A percentile compares a stretch with the other conserved stretches of the same genome.
These are phyloP conservation scores for Danaus chrysippus DNA, from an alignment of 2,888 invertebrate species.

Conservation along the genomic window DNA sequence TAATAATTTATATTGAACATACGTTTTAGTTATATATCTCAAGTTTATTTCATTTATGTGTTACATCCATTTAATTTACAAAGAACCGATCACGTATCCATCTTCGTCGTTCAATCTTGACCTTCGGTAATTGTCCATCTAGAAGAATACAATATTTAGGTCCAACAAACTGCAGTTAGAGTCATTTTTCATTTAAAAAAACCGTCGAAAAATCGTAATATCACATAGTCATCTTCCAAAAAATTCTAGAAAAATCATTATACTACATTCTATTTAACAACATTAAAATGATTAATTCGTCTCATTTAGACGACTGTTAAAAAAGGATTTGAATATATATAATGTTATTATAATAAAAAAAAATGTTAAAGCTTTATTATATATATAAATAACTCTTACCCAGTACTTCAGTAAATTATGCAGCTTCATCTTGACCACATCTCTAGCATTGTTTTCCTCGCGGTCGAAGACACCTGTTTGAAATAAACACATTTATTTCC, in stretches of 20 bases:
- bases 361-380: slow-evolving; percentile 20
- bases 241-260: background rate
- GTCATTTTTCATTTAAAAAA: background rate
- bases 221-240: background rate
- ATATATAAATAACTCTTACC: slow-evolving; percentile 47
- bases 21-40: slow-evolving; percentile 10
- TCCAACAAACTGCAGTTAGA: background rate
- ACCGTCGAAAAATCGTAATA: too few relatives aligned
- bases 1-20: too few relatives aligned
- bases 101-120: slow-evolving; percentile 61
- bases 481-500: too few relatives aligned
- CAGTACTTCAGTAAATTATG: slow-evolving; percentile 70
- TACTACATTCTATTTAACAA: too few relatives aligned
- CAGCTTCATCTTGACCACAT: slow-evolving; percentile 64
- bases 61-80: slow-evolving; percentile 44
- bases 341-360: background rate
- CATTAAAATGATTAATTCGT: too few relatives aligned
- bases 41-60: slow-evolving; percentile 25
- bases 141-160: slow-evolving; percentile 23
- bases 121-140: slow-evolving; percentile 72
- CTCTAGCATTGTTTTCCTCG: slow-evolving; percentile 53
- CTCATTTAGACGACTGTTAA: too few relatives aligned
- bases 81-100: slow-evolving; percentile 53
- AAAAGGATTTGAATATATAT: too few relatives aligned
- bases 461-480: slow-evolving; percentile 56